Percentiles rank a stretch among this genome's conserved stretches.
Evolutionary conservation across 2,888 invertebrate genomes (phyloP).

Genomic region (Eilema sororculum): DNA sequence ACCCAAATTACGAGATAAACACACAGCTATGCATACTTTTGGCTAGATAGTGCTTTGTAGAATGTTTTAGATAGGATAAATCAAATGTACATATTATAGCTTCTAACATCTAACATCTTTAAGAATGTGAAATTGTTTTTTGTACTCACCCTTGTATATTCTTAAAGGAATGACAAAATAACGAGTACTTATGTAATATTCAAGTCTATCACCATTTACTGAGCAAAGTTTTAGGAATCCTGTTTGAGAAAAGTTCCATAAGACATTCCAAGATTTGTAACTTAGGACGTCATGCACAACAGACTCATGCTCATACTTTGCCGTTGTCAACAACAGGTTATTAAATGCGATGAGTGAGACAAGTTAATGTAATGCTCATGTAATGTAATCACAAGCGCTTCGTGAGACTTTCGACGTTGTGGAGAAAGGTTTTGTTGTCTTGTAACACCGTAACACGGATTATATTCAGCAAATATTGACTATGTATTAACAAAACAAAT

Average conservation of each 20-base stretch:
- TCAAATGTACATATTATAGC: too few relatives aligned
- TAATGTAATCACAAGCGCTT: background rate
- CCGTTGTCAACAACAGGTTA: background rate
- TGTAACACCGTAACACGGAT: background rate
- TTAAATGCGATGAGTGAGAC: background rate
- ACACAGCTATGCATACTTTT: too few relatives aligned
- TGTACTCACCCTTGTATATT: background rate
- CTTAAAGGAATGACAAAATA: background rate
- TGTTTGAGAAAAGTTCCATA: background rate
- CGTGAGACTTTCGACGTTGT: background rate
- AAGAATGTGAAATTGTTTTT: background rate
- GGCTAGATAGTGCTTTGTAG: too few relatives aligned
- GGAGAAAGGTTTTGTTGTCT: background rate
- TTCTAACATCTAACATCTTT: too few relatives aligned
- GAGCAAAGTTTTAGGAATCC: background rate
- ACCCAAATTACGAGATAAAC: background rate
- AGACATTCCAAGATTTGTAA: background rate
- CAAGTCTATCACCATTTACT: too few relatives aligned
- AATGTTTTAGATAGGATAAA: too few relatives aligned
- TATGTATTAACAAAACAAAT: background rate
- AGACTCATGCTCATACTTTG: background rate
- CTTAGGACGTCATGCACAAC: background rate
- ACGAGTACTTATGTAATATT: too few relatives aligned
- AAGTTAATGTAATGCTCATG: constrained; percentile 3
- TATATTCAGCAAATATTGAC: background rate